Percentiles rank a stretch among this genome's conserved stretches.
phyloP scores from a whole-genome alignment of 2,888 invertebrate genomes.

The Blera fallax region DNA sequence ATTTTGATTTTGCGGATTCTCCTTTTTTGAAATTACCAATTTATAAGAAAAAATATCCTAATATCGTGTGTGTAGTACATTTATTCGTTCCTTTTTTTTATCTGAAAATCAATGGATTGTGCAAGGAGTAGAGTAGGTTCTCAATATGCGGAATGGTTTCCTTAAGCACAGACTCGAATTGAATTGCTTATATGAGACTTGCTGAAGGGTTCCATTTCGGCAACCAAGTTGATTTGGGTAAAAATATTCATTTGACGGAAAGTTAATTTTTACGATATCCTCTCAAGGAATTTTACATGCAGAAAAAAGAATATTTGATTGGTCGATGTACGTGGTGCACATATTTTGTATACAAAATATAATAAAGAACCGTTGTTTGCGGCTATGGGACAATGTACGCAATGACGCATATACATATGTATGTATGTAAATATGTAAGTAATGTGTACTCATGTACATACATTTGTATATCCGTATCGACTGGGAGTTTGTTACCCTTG shows the following conservation, averaged over 20 bases:
- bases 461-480: too few species aligned
- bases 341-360: background rate
- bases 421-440: background rate
- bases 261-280: slow-evolving; percentile 60
- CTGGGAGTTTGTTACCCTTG: too few species aligned
- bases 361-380: background rate
- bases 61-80: slow-evolving; percentile 23
- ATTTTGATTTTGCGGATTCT: slow-evolving; percentile 57
- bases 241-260: slow-evolving; percentile 60
- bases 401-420: background rate
- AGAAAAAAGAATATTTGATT: background rate
- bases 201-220: slow-evolving; percentile 6
- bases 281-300: background rate
- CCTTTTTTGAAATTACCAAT: slow-evolving; percentile 45
- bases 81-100: background rate
- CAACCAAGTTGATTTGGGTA: slow-evolving; percentile 13
- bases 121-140: slow-evolving; percentile 1
- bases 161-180: slow-evolving; percentile 33
- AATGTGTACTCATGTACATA: too few species aligned
- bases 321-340: background rate
- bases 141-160: slow-evolving; percentile 30
- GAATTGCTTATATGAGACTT: slow-evolving; percentile 28
- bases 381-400: background rate
- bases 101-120: slow-evolving; percentile 48
- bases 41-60: slow-evolving; percentile 21